Base-by-base conservation (phyloP, 2,797 vertebrate genomes). In the Rhyacichthys aspro region DNA sequence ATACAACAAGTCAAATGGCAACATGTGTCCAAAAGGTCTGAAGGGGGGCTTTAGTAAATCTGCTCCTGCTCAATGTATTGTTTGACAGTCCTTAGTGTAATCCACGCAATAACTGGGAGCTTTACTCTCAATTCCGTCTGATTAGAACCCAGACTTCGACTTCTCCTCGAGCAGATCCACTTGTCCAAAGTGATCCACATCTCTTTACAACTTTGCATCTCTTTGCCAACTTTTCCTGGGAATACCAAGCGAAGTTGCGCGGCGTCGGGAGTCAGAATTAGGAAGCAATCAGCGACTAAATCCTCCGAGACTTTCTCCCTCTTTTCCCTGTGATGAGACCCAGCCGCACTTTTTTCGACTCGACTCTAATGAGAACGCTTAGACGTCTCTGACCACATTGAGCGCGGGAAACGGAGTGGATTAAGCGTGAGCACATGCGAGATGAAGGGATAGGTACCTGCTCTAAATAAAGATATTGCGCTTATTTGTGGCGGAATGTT, bases 211-310 rank as follows among this genome's bases (percentile, higher is more conserved):
- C 38, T 10, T 23, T 61, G 56, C 53, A 44, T 45, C 58, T 66
- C 63, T 45, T 59, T 59, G 83, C 88, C 89, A 90, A 86, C 67
- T 78, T 87, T 90, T 89, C 87, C 84, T 84, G 83, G 87, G 84
- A 92, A 91, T 81, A 82, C 59, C 75, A 72, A 56, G 52, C 52
- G 15, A 50, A 52, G 74, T 63, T 59, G 66, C 38, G 49, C n/a
- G 2, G 18, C 67, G 78, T 82, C 65, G 43, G 60, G 74, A 90
- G 70, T 72, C 81, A 45, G 82, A 89, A 85, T 90, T 87, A 88
- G 72, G 73, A 58, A 85, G 85, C 76, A 92, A 91, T 91, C 89
- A 89, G 84, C 56, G 64, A 60, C 76, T 77, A 85, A 88, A 90
- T 89, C 90, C 91, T 83, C 59, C 17, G 86, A 86, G 88, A 91